Evolutionary conservation across 2,888 invertebrate species (phyloP), one percentile per base, ranked within the genome.

Genomic region (Diadromus collaris): DNA sequence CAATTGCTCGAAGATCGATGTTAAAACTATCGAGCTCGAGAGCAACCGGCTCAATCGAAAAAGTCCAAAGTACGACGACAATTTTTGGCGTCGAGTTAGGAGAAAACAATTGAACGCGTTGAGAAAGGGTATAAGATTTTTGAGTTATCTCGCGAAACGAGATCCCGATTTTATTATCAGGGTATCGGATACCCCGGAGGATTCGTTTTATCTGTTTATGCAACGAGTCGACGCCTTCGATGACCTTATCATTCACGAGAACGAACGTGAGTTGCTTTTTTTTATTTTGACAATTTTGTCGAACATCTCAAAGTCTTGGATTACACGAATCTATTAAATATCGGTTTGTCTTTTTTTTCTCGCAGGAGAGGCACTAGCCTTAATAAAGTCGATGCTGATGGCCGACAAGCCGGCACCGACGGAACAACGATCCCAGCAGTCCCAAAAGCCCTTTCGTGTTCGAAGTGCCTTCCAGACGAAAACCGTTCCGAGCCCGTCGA

Each of bases 121-220:
- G 24, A 83, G 83, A 75, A 85, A 84, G 46, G 90, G 90, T 32
- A 88, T 90, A 6, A 82, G 83, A 77, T 88, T 91, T 72, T 76
- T 90, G 29, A 86, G 86, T 64, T 87, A 86, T 70, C 79, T 90
- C 13, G 85, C 86, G 1, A 88, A 86, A 69, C 84, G 86, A 58
- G 88, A 90, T 81, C 84, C 87, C 6, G 86, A 88, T 68, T 88
- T 87, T 78, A 85, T 88, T 10, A 85, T 85, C 54, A 85, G 86
- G 67, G 77, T 84, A n/a, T 83, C 86, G 1, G 87, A 87, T 29
- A 87, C 88, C 27, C 88, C 88, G 72, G 86, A 88, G 71, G 86
- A 88, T 63, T 83, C 86, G 13, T 88, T 90, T 76, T 85, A 88
- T 68, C 81, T 86, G 51, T 89, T 90, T 44, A 82, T 89, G 65